Conservation (phyloP, 2,888 invertebrate genomes). For the Lycaena phlaeas region DNA sequence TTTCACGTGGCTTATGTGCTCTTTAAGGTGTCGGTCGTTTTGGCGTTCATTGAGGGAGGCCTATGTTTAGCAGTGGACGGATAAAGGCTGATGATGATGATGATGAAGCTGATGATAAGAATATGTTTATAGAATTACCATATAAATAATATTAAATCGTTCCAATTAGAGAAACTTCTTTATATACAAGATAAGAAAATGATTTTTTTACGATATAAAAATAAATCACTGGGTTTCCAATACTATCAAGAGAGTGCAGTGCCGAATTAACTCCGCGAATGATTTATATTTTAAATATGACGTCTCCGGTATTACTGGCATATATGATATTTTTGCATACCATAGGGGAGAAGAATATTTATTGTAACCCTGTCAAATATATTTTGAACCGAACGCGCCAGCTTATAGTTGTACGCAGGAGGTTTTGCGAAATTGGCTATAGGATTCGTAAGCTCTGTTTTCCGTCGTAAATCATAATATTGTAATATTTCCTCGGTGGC, state of each 20-base stretch:
- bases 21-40: too few relatives aligned
- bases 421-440: constrained; percentile 10
- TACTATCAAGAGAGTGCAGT: constrained; percentile 36
- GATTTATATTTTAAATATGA: constrained; percentile 62
- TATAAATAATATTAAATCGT: too few relatives aligned
- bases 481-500: constrained; percentile 49
- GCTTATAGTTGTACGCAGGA: neutral
- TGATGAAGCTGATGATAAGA: too few relatives aligned
- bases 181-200: too few relatives aligned
- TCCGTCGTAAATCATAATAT: constrained; percentile 65
- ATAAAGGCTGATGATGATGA: too few relatives aligned
- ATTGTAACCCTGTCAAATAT: constrained; percentile 26
- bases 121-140: too few relatives aligned
- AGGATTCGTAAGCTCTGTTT: constrained; percentile 37
- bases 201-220: too few relatives aligned
- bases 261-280: constrained; percentile 59
- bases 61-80: too few relatives aligned
- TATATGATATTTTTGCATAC: constrained; percentile 67
- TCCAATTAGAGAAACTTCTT: too few relatives aligned
- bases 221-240: constrained; percentile 20
- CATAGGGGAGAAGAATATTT: constrained; percentile 51
- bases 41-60: too few relatives aligned
- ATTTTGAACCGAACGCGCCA: neutral
- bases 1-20: too few relatives aligned
- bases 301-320: constrained; percentile 40